These are phyloP conservation scores for Sapayoa aenigma DNA, from an alignment of 2,113 vertebrate species.

Conservation along the genomic window DNA sequence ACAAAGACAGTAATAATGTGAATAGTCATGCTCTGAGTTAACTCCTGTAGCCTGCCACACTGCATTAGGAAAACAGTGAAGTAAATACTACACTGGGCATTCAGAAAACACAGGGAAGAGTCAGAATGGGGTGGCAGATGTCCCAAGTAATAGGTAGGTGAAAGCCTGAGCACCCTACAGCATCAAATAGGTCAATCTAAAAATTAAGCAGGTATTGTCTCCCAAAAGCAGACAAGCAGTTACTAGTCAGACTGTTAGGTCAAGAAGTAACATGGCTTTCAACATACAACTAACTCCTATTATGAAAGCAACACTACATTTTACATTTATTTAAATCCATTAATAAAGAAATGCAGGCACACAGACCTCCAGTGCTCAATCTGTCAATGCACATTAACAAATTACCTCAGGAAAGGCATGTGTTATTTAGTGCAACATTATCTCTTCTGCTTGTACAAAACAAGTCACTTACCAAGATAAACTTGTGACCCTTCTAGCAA, in stretches of 20 bases:
- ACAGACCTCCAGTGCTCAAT: neutral
- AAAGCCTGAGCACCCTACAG: neutral
- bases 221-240: neutral
- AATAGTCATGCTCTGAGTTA: neutral
- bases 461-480: conserved; percentile 84
- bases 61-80: neutral
- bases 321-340: neutral
- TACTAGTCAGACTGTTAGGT: neutral
- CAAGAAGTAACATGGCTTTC: neutral
- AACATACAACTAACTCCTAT: neutral
- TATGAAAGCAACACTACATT: neutral
- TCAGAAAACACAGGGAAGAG: neutral
- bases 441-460: neutral
- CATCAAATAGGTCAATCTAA: neutral
- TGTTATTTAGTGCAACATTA: neutral
- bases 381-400: neutral
- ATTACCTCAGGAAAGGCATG: neutral
- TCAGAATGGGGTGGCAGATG: neutral
- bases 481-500: conserved; percentile 90
- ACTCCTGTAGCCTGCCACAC: neutral
- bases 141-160: neutral
- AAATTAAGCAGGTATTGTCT: neutral
- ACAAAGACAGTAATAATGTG: neutral
- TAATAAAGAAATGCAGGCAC: neutral
- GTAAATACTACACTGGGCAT: neutral